These are phyloP conservation scores for Lagocephalus sceleratus DNA, from an alignment of 2,797 vertebrate species.

Conservation along the genomic window DNA sequence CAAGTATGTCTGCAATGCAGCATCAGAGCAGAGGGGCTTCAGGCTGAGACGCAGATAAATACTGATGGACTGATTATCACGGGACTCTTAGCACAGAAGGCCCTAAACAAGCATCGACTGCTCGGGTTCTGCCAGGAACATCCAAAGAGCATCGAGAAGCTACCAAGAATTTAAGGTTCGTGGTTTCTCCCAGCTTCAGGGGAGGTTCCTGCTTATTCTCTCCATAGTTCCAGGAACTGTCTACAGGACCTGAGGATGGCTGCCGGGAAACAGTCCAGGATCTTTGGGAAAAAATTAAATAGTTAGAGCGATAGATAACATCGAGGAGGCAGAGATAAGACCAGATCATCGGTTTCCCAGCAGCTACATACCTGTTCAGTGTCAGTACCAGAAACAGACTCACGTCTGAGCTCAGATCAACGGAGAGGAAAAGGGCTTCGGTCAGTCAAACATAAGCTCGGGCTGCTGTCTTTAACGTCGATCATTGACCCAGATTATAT, in stretches of 20 bases:
- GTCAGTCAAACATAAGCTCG: constrained; percentile 8
- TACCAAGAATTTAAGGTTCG: too few relatives aligned
- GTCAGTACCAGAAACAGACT: constrained; percentile 9
- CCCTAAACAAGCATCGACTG: neutral
- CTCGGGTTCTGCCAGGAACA: neutral
- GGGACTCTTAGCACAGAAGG: too few relatives aligned
- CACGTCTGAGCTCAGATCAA: neutral
- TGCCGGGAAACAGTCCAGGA: neutral
- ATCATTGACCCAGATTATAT: constrained; percentile 47
- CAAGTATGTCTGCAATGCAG: constrained; percentile 51
- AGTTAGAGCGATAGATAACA: constrained; percentile 20
- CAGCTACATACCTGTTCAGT: constrained; percentile 14
- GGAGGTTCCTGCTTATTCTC: too few relatives aligned
- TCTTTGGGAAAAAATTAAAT: constrained; percentile 2
- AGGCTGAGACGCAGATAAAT: too few relatives aligned
- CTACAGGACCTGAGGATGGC: neutral
- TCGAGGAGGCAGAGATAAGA: constrained; percentile 32
- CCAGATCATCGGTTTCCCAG: constrained; percentile 25
- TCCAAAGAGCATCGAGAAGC: neutral
- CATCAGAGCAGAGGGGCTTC: constrained; percentile 21
- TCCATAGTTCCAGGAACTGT: too few relatives aligned
- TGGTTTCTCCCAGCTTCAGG: neutral
- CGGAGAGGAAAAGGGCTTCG: neutral
- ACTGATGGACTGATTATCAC: too few relatives aligned
- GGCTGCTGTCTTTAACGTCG: constrained; percentile 19